Evolutionary conservation across 2,113 vertebrate species (phyloP).

Genomic region (Hemicordylus capensis): DNA sequence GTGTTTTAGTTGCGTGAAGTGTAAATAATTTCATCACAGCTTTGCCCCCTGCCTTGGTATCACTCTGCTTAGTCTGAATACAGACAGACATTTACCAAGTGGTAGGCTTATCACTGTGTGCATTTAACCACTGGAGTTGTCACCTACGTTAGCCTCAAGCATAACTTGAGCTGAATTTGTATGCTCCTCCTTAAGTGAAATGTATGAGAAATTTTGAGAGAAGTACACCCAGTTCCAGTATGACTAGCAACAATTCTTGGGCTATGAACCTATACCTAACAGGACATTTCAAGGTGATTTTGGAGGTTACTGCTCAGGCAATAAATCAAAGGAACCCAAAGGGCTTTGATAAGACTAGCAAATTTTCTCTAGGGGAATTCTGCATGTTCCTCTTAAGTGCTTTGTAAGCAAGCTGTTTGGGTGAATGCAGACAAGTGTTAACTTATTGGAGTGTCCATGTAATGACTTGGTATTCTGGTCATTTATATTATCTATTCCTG

Average conservation of each 20-base stretch:
- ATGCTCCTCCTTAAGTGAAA: neutral
- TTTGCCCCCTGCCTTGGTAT: neutral
- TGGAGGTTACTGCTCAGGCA: neutral
- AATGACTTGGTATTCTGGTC: neutral
- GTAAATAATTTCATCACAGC: neutral
- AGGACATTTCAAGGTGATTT: neutral
- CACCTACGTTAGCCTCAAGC: neutral
- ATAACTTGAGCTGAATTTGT: neutral
- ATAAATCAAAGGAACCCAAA: neutral
- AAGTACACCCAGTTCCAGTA: neutral
- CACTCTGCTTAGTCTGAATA: neutral
- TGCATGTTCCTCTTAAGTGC: too few species aligned
- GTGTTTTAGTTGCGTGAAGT: neutral
- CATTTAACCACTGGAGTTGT: neutral
- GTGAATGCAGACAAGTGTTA: neutral
- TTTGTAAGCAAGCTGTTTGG: neutral
- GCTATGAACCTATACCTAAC: neutral
- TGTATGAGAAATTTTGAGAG: neutral
- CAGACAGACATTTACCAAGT: neutral
- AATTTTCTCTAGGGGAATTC: neutral
- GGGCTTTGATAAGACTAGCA: neutral
- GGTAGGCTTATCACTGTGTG: neutral
- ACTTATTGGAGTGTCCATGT: neutral
- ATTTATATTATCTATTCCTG: neutral
- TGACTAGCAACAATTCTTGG: neutral